Percentiles rank a stretch among this genome's conserved stretches.
Conservation (phyloP, 2,113 vertebrate genomes). For the Halichoerus grypus region DNA sequence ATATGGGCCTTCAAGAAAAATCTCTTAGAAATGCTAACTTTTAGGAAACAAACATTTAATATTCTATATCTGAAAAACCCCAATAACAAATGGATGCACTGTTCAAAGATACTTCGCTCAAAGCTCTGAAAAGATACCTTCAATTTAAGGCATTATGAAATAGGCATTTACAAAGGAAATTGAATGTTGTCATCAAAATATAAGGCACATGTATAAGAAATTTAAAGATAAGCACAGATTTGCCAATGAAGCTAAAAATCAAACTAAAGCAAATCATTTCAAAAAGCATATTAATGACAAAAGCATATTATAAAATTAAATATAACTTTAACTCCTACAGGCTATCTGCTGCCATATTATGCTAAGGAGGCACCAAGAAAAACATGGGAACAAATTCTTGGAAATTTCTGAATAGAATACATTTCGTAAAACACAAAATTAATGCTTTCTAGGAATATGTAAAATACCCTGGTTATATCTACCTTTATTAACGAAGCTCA, state of each 20-base stretch:
- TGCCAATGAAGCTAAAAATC: not conserved
- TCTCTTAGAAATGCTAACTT: slow-evolving; percentile 14
- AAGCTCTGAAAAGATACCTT: not conserved
- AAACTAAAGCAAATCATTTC: not conserved
- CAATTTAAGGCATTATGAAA: not conserved
- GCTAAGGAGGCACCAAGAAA: slow-evolving; percentile 49
- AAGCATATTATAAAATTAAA: slow-evolving; percentile 45
- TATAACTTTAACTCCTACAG: slow-evolving; percentile 19
- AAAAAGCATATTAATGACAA: not conserved
- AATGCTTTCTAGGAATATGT: not conserved
- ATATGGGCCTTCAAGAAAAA: not conserved
- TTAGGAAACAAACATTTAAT: not conserved
- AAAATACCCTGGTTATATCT: slow-evolving; percentile 15
- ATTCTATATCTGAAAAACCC: slow-evolving; percentile 13
- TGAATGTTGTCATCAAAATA: not conserved
- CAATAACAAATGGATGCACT: not conserved
- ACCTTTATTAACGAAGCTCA: slow-evolving; percentile 59
- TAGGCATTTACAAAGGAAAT: not conserved
- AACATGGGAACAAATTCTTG: slow-evolving; percentile 42
- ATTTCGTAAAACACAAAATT: slow-evolving; percentile 44
- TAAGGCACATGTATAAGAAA: not conserved
- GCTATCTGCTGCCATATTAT: not conserved
- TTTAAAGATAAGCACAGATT: not conserved
- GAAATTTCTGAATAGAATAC: slow-evolving; percentile 53
- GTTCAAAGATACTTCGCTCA: not conserved